Percentiles rank a stretch among this genome's conserved stretches.
These are phyloP conservation scores for Operophtera brumata DNA, from an alignment of 2,888 invertebrate genomes.

Conservation along the genomic window DNA sequence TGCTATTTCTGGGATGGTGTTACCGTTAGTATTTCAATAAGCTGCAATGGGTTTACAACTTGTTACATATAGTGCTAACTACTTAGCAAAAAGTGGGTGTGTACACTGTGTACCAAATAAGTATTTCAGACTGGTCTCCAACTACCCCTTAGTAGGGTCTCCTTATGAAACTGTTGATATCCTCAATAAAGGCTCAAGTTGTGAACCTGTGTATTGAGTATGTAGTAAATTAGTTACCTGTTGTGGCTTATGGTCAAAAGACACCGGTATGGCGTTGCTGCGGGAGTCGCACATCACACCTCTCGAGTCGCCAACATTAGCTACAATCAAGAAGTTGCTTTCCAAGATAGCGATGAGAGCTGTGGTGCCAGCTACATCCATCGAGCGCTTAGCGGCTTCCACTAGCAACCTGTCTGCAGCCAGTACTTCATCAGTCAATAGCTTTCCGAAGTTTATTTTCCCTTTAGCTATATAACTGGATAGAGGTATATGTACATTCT, in stretches of 20 bases:
- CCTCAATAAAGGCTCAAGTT: no score
- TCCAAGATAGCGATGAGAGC: slow-evolving; percentile 94
- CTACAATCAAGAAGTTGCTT: slow-evolving; percentile 90
- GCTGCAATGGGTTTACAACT: no score
- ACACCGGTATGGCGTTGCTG: slow-evolving; percentile 94
- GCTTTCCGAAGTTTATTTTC: slow-evolving; percentile 88
- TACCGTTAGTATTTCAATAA: no score
- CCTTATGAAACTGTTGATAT: no score
- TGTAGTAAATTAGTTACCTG: slow-evolving; percentile 81
- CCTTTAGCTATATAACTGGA: slow-evolving; percentile 87
- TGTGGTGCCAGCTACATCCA: slow-evolving; percentile 93
- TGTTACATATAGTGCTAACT: no score
- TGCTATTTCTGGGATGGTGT: no score
- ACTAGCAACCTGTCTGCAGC: slow-evolving; percentile 91
- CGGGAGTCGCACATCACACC: slow-evolving; percentile 96
- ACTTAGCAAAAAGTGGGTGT: no score
- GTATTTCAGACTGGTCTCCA: no score
- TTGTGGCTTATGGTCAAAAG: slow-evolving; percentile 98
- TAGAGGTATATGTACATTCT: slow-evolving; percentile 72
- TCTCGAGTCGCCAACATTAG: slow-evolving; percentile 97
- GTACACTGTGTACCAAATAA: no score
- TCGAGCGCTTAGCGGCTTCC: slow-evolving; percentile 89
- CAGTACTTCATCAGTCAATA: slow-evolving; percentile 92
- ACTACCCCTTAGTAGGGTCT: no score
- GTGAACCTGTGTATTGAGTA: no score